Evolutionary conservation across 2,113 vertebrate genomes (phyloP), one percentile per base, ranked within the genome.

Genomic region (Cebidichthys violaceus): DNA sequence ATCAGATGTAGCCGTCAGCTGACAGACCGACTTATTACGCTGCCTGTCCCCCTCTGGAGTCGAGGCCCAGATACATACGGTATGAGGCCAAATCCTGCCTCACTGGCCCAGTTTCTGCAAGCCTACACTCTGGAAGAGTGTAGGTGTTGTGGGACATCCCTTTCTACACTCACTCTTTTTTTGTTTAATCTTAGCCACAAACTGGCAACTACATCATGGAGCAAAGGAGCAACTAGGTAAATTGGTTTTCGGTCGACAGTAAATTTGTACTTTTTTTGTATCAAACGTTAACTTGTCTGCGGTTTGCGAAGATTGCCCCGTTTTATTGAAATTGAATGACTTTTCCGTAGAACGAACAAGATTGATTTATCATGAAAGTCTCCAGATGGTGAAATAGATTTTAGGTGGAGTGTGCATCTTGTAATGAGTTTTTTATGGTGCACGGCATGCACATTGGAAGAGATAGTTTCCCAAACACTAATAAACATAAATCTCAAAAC

Each of bases 51-150:
- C 88, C 88, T 89, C 86, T 85, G 72, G 92, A 93, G 91, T 52
- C 9, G 22, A 91, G 89, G 90, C 88, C 85, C 86, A 91, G 84
- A 90, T 92, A 92, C 88, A 92, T 86, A 86, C 64, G 61, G 66
- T 82, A 90, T 89, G 79, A 93, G 82, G 68, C 90, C 86, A 89
- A 86, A 90, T 70, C 70, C 57, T 79, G 84, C 75, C 80, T 88
- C 81, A 77, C 81, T 90, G 86, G 72, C 86, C 87, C 81, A 87
- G 20, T 85, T 91, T 77, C 60, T 70, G 5, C 15, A n/a, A 83
- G 39, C 71, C 81, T 79, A 75, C 64, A 75, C 64, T 88, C 86
- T 75, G 15, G 37, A 69, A 18, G 59, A 69, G 47, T 81, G 33
- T 41, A 81, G 77, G 72, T 79, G 64, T 71, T 70, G 67, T 41